Base-by-base conservation (phyloP, 2,113 vertebrate genomes). In the Psilopogon haemacephalus region DNA sequence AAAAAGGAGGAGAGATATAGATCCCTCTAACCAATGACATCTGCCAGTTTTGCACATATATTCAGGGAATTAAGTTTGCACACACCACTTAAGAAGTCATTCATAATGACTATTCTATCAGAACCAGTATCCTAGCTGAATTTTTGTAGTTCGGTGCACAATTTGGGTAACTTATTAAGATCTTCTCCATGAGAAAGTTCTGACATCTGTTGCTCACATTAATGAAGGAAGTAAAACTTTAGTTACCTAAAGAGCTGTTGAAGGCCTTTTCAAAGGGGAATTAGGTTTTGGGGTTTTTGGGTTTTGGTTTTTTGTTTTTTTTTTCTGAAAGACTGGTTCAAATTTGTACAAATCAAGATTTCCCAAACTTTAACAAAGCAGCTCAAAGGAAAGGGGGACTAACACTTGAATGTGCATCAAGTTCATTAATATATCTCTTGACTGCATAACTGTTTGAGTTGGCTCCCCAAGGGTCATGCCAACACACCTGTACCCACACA, bases 151-250 rank as follows among this genome's bases (percentile, higher is more conserved):
- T 55, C 14, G 21, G 6, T 65, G 20, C 32, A 70, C 38, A 88
- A 56, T 59, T 37, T 24, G 19, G 14, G 6, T 70, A 80, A 77
- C 3, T 75, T 26, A 75, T 78, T 33, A 81, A 88, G 23, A 59
- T 5, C 37, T 65, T 67, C 59, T 33, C 30, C 12, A 26, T 33
- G 1, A 1, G 26, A 59, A 8, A 27, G 40, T 63, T 32, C 64
- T 46, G 38, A 32, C 73, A 33, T 24, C 32, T 70, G 28, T 73
- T 1, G 14, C 0, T 73, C 12, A 38, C 2, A 2, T 11, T 70
- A 64, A 88, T 20, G 32, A 55, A 86, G 77, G 68, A 91, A 92
- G 54, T n/a, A 28, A 92, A 88, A 71, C 44, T 8, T 20, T 21
- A 67, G 30, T 75, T 70, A 79, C 55, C 38, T 73, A n/a, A 73